phyloP scores from a whole-genome alignment of 2,113 vertebrate species.

The Lipophrys pholis region DNA sequence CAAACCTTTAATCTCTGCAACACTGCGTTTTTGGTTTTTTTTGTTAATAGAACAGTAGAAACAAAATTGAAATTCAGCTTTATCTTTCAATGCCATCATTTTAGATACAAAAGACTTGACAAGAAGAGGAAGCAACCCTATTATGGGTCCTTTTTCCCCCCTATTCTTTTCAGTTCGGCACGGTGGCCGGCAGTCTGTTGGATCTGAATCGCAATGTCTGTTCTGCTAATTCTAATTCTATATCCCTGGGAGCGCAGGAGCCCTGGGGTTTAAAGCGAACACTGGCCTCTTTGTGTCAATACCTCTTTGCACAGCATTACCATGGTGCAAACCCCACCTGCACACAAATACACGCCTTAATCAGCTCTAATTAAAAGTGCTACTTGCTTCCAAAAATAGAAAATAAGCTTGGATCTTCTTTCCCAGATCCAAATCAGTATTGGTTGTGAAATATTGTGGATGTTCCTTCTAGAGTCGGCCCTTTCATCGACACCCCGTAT shows the following conservation, averaged over 20 bases:
- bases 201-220: conserved; percentile 62
- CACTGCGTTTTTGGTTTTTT: not conserved
- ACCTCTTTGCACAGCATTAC: conserved; percentile 68
- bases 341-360: conserved; percentile 52
- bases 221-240: conserved; percentile 82
- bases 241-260: conserved; percentile 81
- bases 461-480: conserved; percentile 19
- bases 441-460: conserved; percentile 31
- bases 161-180: conserved; percentile 27
- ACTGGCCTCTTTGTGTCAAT: conserved; percentile 74
- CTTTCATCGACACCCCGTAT: conserved; percentile 2
- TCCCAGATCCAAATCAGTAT: conserved; percentile 56
- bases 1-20: not conserved
- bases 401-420: conserved; percentile 58
- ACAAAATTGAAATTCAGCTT: conserved; percentile 8
- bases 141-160: conserved; percentile 46
- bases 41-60: not conserved
- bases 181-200: conserved; percentile 43
- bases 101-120: conserved; percentile 28
- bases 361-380: conserved; percentile 71
- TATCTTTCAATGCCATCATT: conserved; percentile 19
- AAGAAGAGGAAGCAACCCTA: conserved; percentile 46
- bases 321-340: conserved; percentile 39
- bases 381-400: conserved; percentile 47
- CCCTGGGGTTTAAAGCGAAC: conserved; percentile 76